Conservation (phyloP, 2,797 vertebrate genomes). For the Apogon talboti region DNA sequence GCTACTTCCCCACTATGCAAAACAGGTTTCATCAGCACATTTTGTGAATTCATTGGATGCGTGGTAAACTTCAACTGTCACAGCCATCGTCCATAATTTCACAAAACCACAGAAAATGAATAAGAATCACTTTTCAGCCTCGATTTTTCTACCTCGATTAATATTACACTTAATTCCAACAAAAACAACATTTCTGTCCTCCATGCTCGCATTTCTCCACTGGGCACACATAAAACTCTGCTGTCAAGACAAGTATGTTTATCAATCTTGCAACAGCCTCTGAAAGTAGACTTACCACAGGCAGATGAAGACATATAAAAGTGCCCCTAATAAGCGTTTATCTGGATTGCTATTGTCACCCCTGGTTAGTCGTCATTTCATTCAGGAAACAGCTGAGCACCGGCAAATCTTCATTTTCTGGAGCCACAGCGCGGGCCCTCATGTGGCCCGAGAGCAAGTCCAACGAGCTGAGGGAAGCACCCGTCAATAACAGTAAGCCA, state of each 20-base stretch:
- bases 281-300: constrained; percentile 25
- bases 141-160: constrained; percentile 33
- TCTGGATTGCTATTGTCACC: constrained; percentile 66
- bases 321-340: constrained; percentile 49
- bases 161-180: constrained; percentile 24
- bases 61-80: constrained; percentile 52
- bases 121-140: constrained; percentile 47
- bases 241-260: constrained; percentile 34
- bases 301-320: constrained; percentile 16
- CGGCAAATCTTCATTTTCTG: constrained; percentile 56
- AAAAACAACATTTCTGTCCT: constrained; percentile 16
- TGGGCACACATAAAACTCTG: constrained; percentile 5
- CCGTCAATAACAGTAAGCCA: constrained; percentile 81
- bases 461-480: constrained; percentile 59
- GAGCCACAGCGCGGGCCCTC: constrained; percentile 37
- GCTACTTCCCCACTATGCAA: constrained; percentile 55
- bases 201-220: too few species aligned
- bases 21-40: constrained; percentile 71
- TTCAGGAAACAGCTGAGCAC: constrained; percentile 59
- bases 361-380: constrained; percentile 59
- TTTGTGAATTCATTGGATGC: constrained; percentile 70
- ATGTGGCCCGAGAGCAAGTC: constrained; percentile 52
- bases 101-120: constrained; percentile 51
- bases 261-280: constrained; percentile 34
- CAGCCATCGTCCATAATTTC: constrained; percentile 46